phyloP scores from a whole-genome alignment of 2,113 vertebrate genomes.

The Oostethus manadensis region DNA sequence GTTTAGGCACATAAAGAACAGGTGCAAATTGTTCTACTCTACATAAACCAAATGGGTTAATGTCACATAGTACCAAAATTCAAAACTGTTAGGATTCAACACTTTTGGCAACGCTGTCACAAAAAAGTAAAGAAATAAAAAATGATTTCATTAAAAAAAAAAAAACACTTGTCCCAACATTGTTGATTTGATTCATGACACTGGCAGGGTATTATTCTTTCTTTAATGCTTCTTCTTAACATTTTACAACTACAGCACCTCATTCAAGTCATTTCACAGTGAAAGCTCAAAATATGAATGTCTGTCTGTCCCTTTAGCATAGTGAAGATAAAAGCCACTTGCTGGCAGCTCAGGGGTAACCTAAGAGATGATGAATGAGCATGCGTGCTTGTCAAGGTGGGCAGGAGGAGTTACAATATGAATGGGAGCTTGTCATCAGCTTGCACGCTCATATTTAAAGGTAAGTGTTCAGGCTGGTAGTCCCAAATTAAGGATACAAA shows the following conservation, averaged over 20 bases:
- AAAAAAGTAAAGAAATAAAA: background rate
- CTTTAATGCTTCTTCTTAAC: background rate
- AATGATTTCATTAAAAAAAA: background rate
- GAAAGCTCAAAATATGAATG: conserved; percentile 39
- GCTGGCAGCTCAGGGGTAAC: conserved; percentile 51
- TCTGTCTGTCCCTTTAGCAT: conserved; percentile 21
- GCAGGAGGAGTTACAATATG: conserved; percentile 44
- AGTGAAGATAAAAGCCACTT: conserved; percentile 53
- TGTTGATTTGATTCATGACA: background rate
- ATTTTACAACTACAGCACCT: background rate
- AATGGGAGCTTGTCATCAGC: conserved; percentile 41
- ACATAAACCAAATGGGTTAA: too few species aligned
- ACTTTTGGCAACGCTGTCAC: too few species aligned
- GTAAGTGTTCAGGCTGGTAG: conserved; percentile 43
- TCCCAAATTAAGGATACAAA: conserved; percentile 50
- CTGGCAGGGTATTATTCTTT: background rate
- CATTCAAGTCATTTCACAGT: conserved; percentile 16
- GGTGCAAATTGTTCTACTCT: too few species aligned
- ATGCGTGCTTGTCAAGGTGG: conserved; percentile 53
- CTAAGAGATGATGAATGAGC: conserved; percentile 62
- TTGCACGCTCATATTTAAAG: conserved; percentile 28
- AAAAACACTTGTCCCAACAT: background rate
- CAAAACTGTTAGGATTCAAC: too few species aligned
- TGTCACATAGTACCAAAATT: too few species aligned
- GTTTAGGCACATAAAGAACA: too few species aligned